Evolutionary conservation across 2,797 vertebrate species (phyloP).

Genomic region (Anguilla megastoma): DNA sequence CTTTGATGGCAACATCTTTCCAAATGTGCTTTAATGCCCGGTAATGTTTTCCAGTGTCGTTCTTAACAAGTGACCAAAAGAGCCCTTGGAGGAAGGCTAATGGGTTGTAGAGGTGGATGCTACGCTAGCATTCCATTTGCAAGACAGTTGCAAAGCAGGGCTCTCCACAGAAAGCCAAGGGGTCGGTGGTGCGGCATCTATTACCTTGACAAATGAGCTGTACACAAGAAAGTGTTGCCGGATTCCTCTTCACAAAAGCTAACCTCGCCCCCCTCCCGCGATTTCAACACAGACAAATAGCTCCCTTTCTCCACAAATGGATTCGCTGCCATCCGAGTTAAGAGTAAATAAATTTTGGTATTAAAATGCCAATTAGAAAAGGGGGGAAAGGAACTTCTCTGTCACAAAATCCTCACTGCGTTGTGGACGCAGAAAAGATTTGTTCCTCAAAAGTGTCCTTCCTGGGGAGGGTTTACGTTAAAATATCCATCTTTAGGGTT

Average conservation of each 20-base stretch:
- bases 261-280: conserved; percentile 26
- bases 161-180: conserved; percentile 12
- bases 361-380: conserved; percentile 36
- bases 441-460: not conserved
- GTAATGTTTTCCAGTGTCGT: not conserved
- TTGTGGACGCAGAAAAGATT: not conserved
- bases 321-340: conserved; percentile 44
- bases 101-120: conserved; percentile 32
- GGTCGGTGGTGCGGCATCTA: conserved; percentile 42
- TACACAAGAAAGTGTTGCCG: conserved; percentile 38
- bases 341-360: conserved; percentile 46
- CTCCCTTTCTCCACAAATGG: conserved; percentile 42
- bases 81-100: conserved; percentile 16
- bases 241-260: conserved; percentile 41
- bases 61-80: conserved; percentile 24
- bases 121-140: conserved; percentile 34
- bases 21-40: not conserved
- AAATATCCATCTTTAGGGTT: not conserved
- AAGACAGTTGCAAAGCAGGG: conserved; percentile 39
- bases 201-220: conserved; percentile 61
- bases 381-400: not conserved
- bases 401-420: not conserved
- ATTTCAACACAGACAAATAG: conserved; percentile 51
- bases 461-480: not conserved
- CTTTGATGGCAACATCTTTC: not conserved